Conservation (phyloP, 2,888 invertebrate species). For the Ceraclea dissimilis region DNA sequence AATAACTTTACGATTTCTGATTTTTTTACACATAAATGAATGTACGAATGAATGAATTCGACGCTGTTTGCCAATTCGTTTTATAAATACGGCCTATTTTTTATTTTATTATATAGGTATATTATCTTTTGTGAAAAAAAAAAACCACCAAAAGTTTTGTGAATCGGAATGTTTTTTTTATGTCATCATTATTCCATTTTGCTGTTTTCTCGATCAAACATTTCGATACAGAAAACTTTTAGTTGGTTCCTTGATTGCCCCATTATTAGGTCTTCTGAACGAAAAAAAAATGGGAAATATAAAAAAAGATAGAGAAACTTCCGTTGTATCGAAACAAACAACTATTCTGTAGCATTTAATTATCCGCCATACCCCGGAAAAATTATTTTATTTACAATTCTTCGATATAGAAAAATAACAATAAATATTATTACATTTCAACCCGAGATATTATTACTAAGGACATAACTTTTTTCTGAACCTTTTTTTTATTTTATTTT, state of each 20-base stretch:
- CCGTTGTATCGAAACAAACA: not conserved
- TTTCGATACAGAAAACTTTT: not conserved
- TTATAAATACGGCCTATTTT: no score
- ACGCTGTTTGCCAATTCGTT: no score
- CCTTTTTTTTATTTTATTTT: not conserved
- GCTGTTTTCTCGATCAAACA: not conserved
- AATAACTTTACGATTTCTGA: no score
- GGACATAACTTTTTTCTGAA: not conserved
- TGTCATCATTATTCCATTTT: not conserved
- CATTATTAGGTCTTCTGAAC: not conserved
- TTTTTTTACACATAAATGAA: no score
- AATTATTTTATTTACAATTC: slow-evolving; percentile 1
- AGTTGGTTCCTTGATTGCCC: not conserved
- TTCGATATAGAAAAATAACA: not conserved
- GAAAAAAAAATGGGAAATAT: not conserved
- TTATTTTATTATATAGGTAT: no score
- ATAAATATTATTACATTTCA: not conserved
- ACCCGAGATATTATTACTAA: not conserved
- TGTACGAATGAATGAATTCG: no score
- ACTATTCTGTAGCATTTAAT: not conserved
- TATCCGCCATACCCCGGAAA: not conserved
- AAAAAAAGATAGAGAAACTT: not conserved
- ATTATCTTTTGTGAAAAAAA: no score
- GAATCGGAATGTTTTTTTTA: not conserved
- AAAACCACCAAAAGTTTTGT: not conserved